These are phyloP conservation scores for Mormyrus iriodes DNA, from an alignment of 2,113 vertebrate genomes.

Conservation along the genomic window DNA sequence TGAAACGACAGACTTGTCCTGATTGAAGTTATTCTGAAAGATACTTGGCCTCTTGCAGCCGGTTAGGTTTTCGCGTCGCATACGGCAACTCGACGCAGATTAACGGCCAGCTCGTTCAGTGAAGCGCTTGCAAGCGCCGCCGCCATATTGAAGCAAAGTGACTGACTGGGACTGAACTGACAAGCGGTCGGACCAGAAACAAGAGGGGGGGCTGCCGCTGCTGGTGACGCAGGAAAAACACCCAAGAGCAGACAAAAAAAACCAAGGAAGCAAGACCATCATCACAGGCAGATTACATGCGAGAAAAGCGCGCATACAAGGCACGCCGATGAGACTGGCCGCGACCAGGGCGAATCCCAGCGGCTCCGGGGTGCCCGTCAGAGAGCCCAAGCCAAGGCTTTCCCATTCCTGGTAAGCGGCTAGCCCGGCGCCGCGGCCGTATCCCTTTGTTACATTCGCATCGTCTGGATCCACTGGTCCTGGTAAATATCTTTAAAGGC, in stretches of 20 bases:
- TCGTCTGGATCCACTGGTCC: neutral
- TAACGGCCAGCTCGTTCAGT: conserved; percentile 31
- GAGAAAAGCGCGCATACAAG: conserved; percentile 45
- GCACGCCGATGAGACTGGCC: conserved; percentile 57
- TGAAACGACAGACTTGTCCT: conserved; percentile 27
- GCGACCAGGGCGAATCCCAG: conserved; percentile 42
- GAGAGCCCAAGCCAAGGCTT: conserved; percentile 59
- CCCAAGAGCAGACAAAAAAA: conserved; percentile 59
- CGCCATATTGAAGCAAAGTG: conserved; percentile 65
- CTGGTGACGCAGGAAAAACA: conserved; percentile 87
- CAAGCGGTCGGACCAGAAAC: conserved; percentile 57
- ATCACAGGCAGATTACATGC: conserved; percentile 40
- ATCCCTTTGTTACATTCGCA: neutral
- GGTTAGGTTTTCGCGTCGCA: neutral
- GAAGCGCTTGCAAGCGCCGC: conserved; percentile 49
- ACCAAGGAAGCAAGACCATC: conserved; percentile 50
- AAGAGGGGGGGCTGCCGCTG: conserved; percentile 56
- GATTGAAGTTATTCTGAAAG: neutral
- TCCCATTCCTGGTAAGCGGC: conserved; percentile 68
- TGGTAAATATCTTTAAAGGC: neutral
- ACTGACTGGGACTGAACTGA: conserved; percentile 48
- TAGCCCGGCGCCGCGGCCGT: neutral
- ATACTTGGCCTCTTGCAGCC: neutral
- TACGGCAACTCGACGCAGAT: conserved; percentile 11
- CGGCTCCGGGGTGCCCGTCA: conserved; percentile 49